Base-by-base conservation (phyloP, 2,797 vertebrate genomes). In the Spizella passerina region DNA sequence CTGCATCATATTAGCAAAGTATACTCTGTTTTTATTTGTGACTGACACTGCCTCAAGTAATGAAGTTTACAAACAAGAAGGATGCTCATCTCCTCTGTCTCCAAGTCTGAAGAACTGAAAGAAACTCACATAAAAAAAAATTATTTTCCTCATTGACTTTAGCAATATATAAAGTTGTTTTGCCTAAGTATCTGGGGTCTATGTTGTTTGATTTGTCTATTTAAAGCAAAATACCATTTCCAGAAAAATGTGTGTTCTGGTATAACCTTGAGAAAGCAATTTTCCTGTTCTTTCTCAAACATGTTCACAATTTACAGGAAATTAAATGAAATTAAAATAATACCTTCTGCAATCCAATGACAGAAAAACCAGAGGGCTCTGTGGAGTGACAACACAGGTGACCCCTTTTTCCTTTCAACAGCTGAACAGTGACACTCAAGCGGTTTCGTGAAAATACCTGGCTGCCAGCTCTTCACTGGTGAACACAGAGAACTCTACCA, bases 241-340 rank as follows among this genome's bases (percentile, higher is more conserved):
- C 71, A 79, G 43, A 70, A 30, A 75, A 7, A 34, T 0, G 0
- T 14, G 17, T 41, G 9, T 26, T 83, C 41, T 32, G 29, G 17
- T 30, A 55, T 18, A 82, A 90, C 41, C 8, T 8, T 9, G 1
- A 55, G 78, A 38, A 86, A 88, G 41, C 6, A 60, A 60, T 21
- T 61, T 53, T 60, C 29, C 32, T 68, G 32, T 14, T 53, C n/a
- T 56, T 63, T 44, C 66, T 56, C 43, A 87, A 91, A 44, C 32
- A 57, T 2, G 8, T 39, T 38, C 71, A n/a, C 13, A 65, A 61
- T 41, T 63, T 86, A 27, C 5, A 43, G 59, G 78, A 95, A 94
- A 86, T 72, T 10, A 93, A 93, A 78, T 68, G 14, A 41, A 91
- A 92, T 63, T 1, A 80, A 70, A 93, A 68, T 3, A 65, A 47